These are phyloP conservation scores for Hypotaenidia okinawae DNA, from an alignment of 2,797 vertebrate genomes.

Conservation along the genomic window DNA sequence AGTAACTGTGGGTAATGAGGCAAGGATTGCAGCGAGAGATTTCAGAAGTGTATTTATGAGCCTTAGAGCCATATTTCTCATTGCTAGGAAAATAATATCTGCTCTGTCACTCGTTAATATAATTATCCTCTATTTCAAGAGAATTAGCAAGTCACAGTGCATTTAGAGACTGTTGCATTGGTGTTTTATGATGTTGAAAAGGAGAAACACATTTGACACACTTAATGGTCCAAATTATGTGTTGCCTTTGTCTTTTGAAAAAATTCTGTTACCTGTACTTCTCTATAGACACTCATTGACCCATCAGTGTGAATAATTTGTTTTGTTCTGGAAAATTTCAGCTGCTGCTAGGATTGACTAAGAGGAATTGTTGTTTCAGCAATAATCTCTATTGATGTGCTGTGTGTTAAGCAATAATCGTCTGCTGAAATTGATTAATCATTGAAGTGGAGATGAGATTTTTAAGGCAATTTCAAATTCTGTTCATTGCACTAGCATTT, in stretches of 20 bases:
- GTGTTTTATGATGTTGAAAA: background rate
- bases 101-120: constrained; percentile 28
- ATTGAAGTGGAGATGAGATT: constrained; percentile 15
- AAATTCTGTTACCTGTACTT: constrained; percentile 17
- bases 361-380: constrained; percentile 63
- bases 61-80: constrained; percentile 12
- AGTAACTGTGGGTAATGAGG: constrained; percentile 8
- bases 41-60: constrained; percentile 37
- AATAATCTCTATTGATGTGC: constrained; percentile 51
- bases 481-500: constrained; percentile 11
- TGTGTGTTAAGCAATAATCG: constrained; percentile 19
- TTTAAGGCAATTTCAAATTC: constrained; percentile 58
- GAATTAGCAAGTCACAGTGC: constrained; percentile 4
- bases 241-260: background rate
- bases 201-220: background rate
- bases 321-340: constrained; percentile 55
- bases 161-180: background rate
- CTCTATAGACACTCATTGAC: constrained; percentile 10
- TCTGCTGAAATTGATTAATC: constrained; percentile 58
- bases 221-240: background rate
- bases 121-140: constrained; percentile 42
- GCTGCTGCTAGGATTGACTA: constrained; percentile 19
- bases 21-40: background rate
- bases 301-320: constrained; percentile 49
- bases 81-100: constrained; percentile 7